Evolutionary conservation across 1,140 invertebrate genomes (phyloP).

Genomic region (Drosophila insularis): DNA sequence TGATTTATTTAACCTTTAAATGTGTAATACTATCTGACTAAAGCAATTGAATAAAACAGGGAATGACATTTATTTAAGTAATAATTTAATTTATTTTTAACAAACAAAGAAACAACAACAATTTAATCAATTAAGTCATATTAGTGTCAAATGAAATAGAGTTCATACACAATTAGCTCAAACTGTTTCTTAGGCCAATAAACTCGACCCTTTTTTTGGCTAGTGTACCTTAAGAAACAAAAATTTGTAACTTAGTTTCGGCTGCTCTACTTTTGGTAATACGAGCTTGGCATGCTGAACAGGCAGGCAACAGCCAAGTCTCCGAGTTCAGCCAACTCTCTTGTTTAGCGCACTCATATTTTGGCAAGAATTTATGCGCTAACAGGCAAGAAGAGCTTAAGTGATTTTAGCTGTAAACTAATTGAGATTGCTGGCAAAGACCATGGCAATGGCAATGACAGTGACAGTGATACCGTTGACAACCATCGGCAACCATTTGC

Average conservation of each 20-base stretch:
- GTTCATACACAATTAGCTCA: too few relatives aligned
- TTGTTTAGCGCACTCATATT: constrained; percentile 44
- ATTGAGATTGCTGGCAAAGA: constrained; percentile 41
- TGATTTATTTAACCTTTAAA: too few relatives aligned
- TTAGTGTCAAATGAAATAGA: too few relatives aligned
- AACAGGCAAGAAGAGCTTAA: constrained; percentile 46
- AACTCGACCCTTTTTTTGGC: neutral
- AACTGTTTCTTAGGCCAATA: too few relatives aligned
- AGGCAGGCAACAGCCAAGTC: constrained; percentile 24
- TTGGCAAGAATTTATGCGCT: constrained; percentile 60
- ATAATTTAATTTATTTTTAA: too few relatives aligned
- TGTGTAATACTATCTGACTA: too few relatives aligned
- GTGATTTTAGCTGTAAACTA: constrained; percentile 59
- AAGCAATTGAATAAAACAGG: too few relatives aligned
- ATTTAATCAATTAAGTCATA: too few relatives aligned
- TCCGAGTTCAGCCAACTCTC: constrained; percentile 14
- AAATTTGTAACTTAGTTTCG: constrained; percentile 50
- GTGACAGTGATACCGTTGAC: neutral
- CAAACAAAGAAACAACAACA: too few relatives aligned
- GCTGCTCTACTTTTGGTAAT: constrained; percentile 53
- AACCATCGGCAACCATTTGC: constrained; percentile 14
- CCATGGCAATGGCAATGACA: constrained; percentile 29
- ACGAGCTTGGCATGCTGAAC: constrained; percentile 53
- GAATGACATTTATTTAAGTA: too few relatives aligned
- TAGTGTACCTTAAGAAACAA: constrained; percentile 36